Percentiles rank a stretch among this genome's conserved stretches.
Conservation (phyloP, 2,113 vertebrate genomes). For the Antigone vipio region DNA sequence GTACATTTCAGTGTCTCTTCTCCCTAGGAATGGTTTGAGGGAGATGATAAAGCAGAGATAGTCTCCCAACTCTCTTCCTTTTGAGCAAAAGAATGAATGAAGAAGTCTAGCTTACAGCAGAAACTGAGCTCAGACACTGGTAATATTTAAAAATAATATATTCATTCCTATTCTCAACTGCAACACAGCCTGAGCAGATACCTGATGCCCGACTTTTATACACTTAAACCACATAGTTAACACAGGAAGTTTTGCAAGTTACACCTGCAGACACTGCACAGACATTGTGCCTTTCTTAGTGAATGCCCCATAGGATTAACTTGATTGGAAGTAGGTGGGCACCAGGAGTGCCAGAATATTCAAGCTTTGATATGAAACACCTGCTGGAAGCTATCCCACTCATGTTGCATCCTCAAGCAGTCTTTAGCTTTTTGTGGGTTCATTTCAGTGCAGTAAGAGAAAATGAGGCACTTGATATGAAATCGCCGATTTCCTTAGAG, state of each 20-base stretch:
- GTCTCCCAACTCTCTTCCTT: neutral
- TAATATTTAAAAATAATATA: neutral
- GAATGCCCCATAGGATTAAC: neutral
- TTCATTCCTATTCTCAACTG: neutral
- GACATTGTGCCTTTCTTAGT: neutral
- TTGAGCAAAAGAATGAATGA: neutral
- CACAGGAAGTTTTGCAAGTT: neutral
- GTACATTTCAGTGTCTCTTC: neutral
- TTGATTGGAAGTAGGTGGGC: neutral
- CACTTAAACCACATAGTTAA: neutral
- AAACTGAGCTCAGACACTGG: neutral
- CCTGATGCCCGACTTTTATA: neutral
- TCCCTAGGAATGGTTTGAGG: neutral
- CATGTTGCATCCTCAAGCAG: neutral
- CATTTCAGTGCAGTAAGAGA: neutral
- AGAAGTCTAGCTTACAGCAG: neutral
- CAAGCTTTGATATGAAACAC: neutral
- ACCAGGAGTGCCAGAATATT: neutral
- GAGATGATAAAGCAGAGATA: neutral
- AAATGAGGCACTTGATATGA: neutral
- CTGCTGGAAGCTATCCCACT: neutral
- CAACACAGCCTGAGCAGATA: neutral
- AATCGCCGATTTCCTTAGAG: neutral
- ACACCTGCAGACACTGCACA: neutral
- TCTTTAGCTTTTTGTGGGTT: neutral